Evolutionary conservation across 2,113 vertebrate genomes (phyloP), one percentile per base, ranked within the genome.

Genomic region (Triplophysa dalaica): DNA sequence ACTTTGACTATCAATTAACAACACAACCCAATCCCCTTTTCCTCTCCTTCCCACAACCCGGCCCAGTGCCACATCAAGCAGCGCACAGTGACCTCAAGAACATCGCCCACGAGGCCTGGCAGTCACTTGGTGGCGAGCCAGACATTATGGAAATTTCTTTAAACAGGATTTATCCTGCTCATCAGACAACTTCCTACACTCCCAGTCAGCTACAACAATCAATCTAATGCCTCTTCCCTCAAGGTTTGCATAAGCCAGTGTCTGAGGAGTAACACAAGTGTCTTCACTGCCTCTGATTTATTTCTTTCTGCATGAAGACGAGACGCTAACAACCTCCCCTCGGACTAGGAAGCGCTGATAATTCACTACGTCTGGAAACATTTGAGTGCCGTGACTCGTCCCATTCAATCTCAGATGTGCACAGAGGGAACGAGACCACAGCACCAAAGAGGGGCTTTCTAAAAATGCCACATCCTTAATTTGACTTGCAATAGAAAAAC

Each of bases 271-370:
- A 70, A 82, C 75, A 80, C 45, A 61, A 73, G 43, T 73, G 52
- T 16, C 73, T 70, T 82, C 38, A 24, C 48, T 67, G 66, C 43
- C 68, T 73, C 74, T 75, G 66, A 86, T 83, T 83, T 83, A 83
- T 77, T 83, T 86, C 2, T 24, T 75, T 64, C 72, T 75, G 45
- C 38, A 38, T 76, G 63, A 56, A 82, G 80, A 86, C 58, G 62
- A 77, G 82, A 67, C 66, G 68, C 67, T 79, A 72, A 81, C 79
- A 81, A 69, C 75, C 56, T 83, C 77, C 68, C 22, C 17, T 64
- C 12, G 77, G 8, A 83, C 72, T 48, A 48, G 2, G 19, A 56
- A n/a, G 48, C 29, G 14, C 67, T 68, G 79, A 72, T 83, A 83
- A 83, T 83, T n/a, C 13, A 65, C 65, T 63, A 41, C 24, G 22